Base-by-base conservation (phyloP, 2,888 invertebrate species). In the Rhingia campestris region DNA sequence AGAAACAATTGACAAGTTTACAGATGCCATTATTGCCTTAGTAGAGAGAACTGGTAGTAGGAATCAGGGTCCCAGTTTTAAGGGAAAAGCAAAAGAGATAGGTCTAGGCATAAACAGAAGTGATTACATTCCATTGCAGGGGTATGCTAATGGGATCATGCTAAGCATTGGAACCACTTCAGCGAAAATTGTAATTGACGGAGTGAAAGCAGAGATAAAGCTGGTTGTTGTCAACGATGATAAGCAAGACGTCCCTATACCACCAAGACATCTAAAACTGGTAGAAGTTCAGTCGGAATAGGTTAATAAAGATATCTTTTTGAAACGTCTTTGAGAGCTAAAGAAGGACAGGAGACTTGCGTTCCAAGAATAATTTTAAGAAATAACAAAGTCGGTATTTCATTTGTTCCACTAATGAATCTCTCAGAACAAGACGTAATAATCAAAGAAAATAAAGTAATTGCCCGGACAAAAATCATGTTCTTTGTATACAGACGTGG, bases 161-260 rank as follows among this genome's bases (percentile, higher is more conserved):
- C 4, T 58, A 4, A 69, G 47, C n/a, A 14, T 32, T n/a, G 56
- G 39, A 7, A 41, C 56, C 9, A 22, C 33, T 9, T 43, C 14
- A 9, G 45, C 14, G n/a, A 10, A 6, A 10, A 35, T 69, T 0
- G 9, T 7, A 69, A 58, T 84, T 35, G 79, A 79, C 35, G 33
- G 72, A 14, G 64, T 63, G 5, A 56, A n/a, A 45, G n/a, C n/a
- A n/a, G n/a, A n/a, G n/a, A n/a, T n/a, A n/a, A n/a, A n/a, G n/a
- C n/a, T n/a, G n/a, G n/a, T 75, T 14, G 41, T 84, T 35, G 84
- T 84, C n/a, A 14, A 35, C n/a, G 39, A 79, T 33, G 70, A 59
- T 12, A 43, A 54, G 0, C 84, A 84, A 70, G 41, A 66, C 6
- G 61, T 84, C 1, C 61, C 69, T 7, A 70, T 70, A 70, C 70